Conservation (phyloP, 2,797 vertebrate species). For the Ceryle rudis region DNA sequence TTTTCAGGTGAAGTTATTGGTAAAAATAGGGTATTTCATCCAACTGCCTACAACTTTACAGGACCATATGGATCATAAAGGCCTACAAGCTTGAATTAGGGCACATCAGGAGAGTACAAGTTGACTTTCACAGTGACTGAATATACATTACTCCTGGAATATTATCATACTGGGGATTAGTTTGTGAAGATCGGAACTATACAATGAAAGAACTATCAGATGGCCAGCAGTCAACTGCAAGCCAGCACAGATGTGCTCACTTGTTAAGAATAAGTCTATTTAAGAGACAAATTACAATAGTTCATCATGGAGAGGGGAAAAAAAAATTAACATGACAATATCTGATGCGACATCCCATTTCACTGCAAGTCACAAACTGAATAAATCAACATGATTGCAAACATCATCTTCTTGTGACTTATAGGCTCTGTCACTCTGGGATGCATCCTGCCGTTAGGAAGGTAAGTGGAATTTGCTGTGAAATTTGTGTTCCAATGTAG, state of each 20-base stretch:
- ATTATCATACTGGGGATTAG: neutral
- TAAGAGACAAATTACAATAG: neutral
- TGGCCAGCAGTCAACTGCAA: neutral
- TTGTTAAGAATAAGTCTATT: neutral
- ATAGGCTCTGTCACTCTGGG: neutral
- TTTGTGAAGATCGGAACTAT: neutral
- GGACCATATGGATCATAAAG: neutral
- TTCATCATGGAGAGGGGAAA: neutral
- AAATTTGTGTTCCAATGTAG: neutral
- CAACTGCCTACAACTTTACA: neutral
- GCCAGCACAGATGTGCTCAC: neutral
- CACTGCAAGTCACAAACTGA: neutral
- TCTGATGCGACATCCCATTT: neutral
- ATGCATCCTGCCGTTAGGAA: neutral
- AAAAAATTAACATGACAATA: neutral
- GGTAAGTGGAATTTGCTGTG: neutral
- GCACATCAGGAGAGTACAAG: neutral
- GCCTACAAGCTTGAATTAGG: neutral
- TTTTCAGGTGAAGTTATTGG: neutral
- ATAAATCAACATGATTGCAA: neutral
- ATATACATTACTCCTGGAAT: neutral
- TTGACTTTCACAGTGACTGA: neutral
- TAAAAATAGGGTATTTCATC: slow-evolving; percentile 23
- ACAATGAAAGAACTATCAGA: neutral
- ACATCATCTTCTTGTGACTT: neutral